Evolutionary conservation across 1,140 invertebrate genomes (phyloP), one percentile per base, ranked within the genome.

Genomic region (Acromyrmex echinatior): DNA sequence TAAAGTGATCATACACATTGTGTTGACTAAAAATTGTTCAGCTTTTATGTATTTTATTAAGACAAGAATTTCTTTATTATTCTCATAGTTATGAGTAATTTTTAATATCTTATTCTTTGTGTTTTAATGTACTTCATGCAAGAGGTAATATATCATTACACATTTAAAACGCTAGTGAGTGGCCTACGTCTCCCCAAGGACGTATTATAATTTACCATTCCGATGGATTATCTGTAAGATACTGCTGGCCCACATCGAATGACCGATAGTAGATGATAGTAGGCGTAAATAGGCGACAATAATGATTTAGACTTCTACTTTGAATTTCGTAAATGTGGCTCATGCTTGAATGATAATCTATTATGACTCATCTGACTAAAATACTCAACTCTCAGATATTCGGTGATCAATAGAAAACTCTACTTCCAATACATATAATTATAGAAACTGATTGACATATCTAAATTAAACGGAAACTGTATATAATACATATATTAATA

Each of bases 291-390:
- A 49, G 25, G 39, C 60, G 60, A 78, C 56, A 51, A 14, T 51
- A 79, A 79, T 79, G 77, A 79, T 79, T 79, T 58, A 78, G 21
- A 65, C 16, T 63, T 63, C 35, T 79, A 65, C 16, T 79, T 79
- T 51, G 28, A 28, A 35, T 78, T 78, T 66, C 39, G 18, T 49
- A 66, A 66, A 49, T 25, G 6, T 25, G 18, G 31, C 45, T 63
- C 6, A 10, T 28, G 9, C 25, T 31, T 25, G 28, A 35, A 7
- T 49, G 6, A n/a, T 28, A 31, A 79, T 21, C 65, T 66, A 66
- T 65, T 65, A 65, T 25, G 45, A 14, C 28, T 25, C 12, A 51
- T 79, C 7, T 66, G 18, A 49, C 16, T 10, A 35, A 28, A 66
- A 51, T 51, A 79, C 21, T 51, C 7, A 14, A 51, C 0, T 21